These are phyloP conservation scores for Nemoura dubitans DNA, from an alignment of 2,888 invertebrate genomes.

Conservation along the genomic window DNA sequence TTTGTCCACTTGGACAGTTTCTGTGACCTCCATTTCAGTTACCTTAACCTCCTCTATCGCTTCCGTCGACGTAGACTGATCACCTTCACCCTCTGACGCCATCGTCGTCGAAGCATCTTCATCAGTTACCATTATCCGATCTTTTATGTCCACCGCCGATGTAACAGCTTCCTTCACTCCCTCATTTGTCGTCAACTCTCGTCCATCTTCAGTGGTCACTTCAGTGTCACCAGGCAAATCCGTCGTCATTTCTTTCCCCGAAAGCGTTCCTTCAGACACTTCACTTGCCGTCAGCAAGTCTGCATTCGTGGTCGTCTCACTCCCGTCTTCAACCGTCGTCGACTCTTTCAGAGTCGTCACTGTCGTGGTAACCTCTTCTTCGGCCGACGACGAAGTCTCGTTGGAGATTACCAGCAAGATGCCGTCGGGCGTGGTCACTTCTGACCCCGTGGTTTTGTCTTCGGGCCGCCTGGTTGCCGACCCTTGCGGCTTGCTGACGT, in stretches of 20 bases:
- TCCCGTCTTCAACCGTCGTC: not conserved
- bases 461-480: not conserved
- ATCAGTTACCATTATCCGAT: not conserved
- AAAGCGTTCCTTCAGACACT: not conserved
- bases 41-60: not conserved
- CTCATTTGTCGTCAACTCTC: conserved; percentile 32
- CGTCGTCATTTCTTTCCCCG: not conserved
- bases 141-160: not conserved
- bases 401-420: conserved; percentile 10
- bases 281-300: not conserved
- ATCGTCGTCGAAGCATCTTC: not conserved
- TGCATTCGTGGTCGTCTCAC: not conserved
- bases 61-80: not conserved
- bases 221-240: not conserved
- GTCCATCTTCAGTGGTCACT: not conserved
- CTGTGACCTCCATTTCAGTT: not conserved
- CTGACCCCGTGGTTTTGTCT: conserved; percentile 35
- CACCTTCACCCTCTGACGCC: not conserved
- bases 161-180: not conserved
- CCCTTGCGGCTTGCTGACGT: conserved; percentile 10
- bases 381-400: conserved; percentile 38
- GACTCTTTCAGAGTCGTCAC: not conserved
- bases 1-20: not conserved
- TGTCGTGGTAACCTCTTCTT: not conserved
- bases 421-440: conserved; percentile 38